phyloP scores from a whole-genome alignment of 2,888 invertebrate genomes.

The Drosophila prolongata region DNA sequence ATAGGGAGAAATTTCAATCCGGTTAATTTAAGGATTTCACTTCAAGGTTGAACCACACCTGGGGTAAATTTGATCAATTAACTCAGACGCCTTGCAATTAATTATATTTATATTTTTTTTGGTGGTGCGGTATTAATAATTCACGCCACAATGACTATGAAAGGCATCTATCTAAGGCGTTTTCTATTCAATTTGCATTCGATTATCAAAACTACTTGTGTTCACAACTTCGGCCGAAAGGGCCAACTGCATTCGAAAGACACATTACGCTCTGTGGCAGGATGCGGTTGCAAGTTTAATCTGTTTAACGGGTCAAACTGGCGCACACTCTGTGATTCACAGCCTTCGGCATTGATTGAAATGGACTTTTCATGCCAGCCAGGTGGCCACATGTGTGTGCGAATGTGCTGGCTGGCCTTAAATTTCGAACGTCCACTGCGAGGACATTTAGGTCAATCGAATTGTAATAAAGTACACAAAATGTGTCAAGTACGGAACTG shows the following conservation, averaged over 20 bases:
- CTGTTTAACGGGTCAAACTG: conserved; percentile 26
- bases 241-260: conserved; percentile 5
- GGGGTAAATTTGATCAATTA: conserved; percentile 18
- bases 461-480: conserved; percentile 57
- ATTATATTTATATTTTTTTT: conserved; percentile 16
- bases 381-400: conserved; percentile 13
- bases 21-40: conserved; percentile 7
- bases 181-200: conserved; percentile 40
- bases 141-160: conserved; percentile 6
- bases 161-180: conserved; percentile 16
- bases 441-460: conserved; percentile 73
- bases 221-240: conserved; percentile 1
- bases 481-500: conserved; percentile 52
- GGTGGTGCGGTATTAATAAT: conserved; percentile 15
- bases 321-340: conserved; percentile 29
- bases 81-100: conserved; percentile 18
- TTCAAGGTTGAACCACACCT: conserved; percentile 25
- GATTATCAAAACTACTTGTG: conserved; percentile 38
- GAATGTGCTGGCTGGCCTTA: conserved; percentile 14
- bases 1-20: conserved; percentile 1
- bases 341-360: conserved; percentile 60
- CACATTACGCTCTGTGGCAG: conserved; percentile 4
- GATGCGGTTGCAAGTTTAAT: conserved; percentile 29
- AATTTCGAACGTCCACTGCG: conserved; percentile 31
- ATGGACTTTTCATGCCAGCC: conserved; percentile 39